Conservation (phyloP, 2,113 vertebrate genomes). For the Sakesphorus luctuosus region DNA sequence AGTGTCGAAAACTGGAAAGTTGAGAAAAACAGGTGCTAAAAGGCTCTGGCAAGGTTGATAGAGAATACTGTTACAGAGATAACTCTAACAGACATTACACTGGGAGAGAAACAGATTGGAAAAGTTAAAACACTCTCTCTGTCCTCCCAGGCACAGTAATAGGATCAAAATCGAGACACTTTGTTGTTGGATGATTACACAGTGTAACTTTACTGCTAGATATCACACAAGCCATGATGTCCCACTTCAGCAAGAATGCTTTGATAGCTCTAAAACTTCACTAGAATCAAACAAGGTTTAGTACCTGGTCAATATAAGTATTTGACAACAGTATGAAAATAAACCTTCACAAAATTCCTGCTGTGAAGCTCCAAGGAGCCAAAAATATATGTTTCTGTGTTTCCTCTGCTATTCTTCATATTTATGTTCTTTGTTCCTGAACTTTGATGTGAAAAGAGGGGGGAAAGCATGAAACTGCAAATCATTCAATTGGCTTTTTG, state of each 20-base stretch:
- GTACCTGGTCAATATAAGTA: conserved; percentile 14
- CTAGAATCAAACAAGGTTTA: conserved; percentile 15
- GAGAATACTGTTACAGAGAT: not conserved
- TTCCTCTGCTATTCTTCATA: conserved; percentile 21
- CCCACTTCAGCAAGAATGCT: conserved; percentile 63
- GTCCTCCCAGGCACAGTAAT: conserved; percentile 15
- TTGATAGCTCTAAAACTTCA: conserved; percentile 46
- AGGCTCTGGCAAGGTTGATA: not conserved
- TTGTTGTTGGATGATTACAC: conserved; percentile 23
- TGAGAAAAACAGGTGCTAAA: conserved; percentile 43
- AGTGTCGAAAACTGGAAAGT: not conserved
- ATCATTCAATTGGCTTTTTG: not conserved
- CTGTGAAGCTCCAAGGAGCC: not conserved
- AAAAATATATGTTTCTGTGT: conserved; percentile 9
- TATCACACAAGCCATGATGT: not conserved
- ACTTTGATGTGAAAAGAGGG: not conserved
- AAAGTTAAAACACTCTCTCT: conserved; percentile 22
- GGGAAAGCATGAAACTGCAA: not conserved
- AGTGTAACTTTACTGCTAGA: conserved; percentile 6
- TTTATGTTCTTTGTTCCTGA: conserved; percentile 51
- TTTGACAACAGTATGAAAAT: conserved; percentile 43
- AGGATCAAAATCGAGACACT: not conserved
- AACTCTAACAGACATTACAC: conserved; percentile 13
- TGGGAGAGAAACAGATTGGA: conserved; percentile 12
- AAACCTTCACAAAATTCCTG: conserved; percentile 39